Percentiles rank a stretch among this genome's conserved stretches.
Evolutionary conservation across 2,113 vertebrate genomes (phyloP).

Genomic region (Etheostoma cragini): DNA sequence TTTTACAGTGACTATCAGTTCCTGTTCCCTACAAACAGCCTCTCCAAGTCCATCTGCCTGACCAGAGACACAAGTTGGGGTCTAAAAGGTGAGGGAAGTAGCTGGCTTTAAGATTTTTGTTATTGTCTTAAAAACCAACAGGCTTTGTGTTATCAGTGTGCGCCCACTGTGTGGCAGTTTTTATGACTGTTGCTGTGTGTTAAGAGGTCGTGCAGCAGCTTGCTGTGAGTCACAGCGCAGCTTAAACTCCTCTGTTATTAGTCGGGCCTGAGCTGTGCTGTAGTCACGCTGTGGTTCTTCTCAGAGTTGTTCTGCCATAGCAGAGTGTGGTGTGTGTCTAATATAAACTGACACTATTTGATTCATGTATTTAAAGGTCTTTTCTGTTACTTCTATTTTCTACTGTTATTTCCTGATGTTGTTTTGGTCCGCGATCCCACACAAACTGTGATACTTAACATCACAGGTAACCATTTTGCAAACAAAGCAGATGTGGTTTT

Average conservation of each 20-base stretch:
- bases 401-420: not conserved
- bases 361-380: not conserved
- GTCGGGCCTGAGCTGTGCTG: not conserved
- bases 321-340: not conserved
- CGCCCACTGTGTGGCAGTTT: conserved; percentile 1
- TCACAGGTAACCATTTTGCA: not conserved
- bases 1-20: conserved; percentile 46
- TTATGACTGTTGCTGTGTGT: conserved; percentile 17
- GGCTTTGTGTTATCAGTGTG: not conserved
- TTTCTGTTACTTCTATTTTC: not conserved
- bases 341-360: not conserved
- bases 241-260: conserved; percentile 48
- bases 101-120: not conserved
- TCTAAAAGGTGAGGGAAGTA: conserved; percentile 38
- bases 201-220: not conserved
- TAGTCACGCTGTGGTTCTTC: conserved; percentile 7
- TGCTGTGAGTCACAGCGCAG: conserved; percentile 48
- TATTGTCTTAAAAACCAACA: not conserved
- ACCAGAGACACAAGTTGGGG: not conserved
- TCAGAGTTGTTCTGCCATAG: conserved; percentile 3
- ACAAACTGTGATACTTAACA: not conserved
- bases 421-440: not conserved
- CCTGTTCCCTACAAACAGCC: conserved; percentile 13
- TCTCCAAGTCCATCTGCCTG: conserved; percentile 15
- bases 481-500: not conserved